Evolutionary conservation across 2,888 invertebrate genomes (phyloP).

Genomic region (Apodemia zela): DNA sequence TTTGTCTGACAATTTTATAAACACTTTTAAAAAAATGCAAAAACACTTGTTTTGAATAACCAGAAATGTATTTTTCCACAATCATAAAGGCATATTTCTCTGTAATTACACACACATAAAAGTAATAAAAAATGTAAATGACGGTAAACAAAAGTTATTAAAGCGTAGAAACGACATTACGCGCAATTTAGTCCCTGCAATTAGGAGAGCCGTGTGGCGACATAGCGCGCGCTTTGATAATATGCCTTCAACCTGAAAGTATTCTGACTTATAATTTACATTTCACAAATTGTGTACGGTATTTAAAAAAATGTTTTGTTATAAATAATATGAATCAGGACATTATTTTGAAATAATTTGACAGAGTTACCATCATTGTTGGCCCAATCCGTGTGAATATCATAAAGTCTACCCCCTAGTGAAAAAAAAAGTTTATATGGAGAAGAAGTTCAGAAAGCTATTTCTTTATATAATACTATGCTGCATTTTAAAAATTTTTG

Average conservation of each 20-base stretch:
- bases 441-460: too few species aligned
- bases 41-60: not conserved
- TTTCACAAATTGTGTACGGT: not conserved
- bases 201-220: conserved; percentile 46
- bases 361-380: too few species aligned
- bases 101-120: conserved; percentile 17
- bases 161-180: conserved; percentile 24
- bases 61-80: conserved; percentile 1
- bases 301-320: not conserved
- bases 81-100: not conserved
- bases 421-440: too few species aligned
- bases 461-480: too few species aligned
- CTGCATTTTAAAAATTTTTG: too few species aligned
- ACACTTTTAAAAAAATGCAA: not conserved
- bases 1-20: not conserved
- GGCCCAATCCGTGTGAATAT: too few species aligned
- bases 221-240: conserved; percentile 49
- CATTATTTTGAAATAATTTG: too few species aligned
- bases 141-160: conserved; percentile 25
- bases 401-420: too few species aligned
- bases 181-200: conserved; percentile 38
- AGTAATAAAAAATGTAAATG: conserved; percentile 27
- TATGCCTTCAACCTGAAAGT: conserved; percentile 33
- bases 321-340: too few species aligned
- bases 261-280: conserved; percentile 16